Evolutionary conservation across 2,888 invertebrate genomes (phyloP).

Genomic region (Netelia fuscicornis): DNA sequence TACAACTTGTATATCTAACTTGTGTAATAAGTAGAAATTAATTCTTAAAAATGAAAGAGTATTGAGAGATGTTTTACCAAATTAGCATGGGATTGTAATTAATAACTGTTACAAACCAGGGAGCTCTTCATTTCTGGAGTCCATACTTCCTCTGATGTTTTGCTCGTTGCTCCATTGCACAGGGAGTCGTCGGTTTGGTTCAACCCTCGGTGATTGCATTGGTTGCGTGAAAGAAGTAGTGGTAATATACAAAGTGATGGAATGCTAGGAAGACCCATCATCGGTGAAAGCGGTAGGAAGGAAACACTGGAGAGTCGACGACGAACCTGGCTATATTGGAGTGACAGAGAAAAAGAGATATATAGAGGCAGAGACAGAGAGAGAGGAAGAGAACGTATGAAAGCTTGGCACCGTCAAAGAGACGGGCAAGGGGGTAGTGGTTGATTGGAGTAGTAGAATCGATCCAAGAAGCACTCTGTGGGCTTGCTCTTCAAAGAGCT

Average conservation of each 20-base stretch:
- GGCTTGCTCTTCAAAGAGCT: conserved; percentile 59
- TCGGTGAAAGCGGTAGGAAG: conserved; percentile 2
- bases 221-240: conserved; percentile 41
- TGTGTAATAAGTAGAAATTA: neutral
- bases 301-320: conserved; percentile 13
- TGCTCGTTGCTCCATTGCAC: neutral
- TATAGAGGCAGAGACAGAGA: too few relatives aligned
- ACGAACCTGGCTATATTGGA: neutral
- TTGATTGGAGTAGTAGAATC: conserved; percentile 69
- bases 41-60: neutral
- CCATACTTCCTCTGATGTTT: neutral
- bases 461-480: conserved; percentile 66
- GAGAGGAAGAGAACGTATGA: neutral
- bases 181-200: conserved; percentile 1
- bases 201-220: conserved; percentile 37
- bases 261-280: conserved; percentile 24
- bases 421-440: conserved; percentile 35
- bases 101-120: neutral
- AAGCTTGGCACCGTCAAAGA: conserved; percentile 54
- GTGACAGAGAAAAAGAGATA: neutral
- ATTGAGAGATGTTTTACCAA: neutral
- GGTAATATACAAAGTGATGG: conserved; percentile 22
- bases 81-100: neutral
- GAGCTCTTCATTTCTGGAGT: neutral
- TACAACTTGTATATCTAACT: neutral